Percentiles rank a stretch among this genome's conserved stretches.
Evolutionary conservation across 1,140 invertebrate genomes (phyloP).

Genomic region (Panulirus ornatus): DNA sequence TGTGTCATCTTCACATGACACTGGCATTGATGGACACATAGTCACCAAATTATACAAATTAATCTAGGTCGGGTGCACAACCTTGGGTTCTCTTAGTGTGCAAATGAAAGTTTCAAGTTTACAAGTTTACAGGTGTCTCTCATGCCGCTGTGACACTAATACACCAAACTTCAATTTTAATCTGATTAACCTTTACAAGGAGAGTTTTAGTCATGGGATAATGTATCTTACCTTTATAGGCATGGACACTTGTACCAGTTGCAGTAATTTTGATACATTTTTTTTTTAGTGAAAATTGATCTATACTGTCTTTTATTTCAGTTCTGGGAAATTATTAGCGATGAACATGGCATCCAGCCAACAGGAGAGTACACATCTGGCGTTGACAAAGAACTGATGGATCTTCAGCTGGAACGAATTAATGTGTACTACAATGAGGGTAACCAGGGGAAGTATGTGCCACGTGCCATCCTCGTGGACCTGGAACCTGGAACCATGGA

Average conservation of each 20-base stretch:
- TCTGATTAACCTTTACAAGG: neutral
- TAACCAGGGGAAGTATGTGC: conserved; percentile 66
- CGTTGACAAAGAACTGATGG: conserved; percentile 62
- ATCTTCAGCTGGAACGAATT: conserved; percentile 61
- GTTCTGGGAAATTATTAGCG: conserved; percentile 69
- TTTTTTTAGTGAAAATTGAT: no score
- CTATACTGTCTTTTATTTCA: neutral
- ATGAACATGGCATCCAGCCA: conserved; percentile 69
- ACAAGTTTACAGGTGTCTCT: no score
- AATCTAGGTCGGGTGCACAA: no score
- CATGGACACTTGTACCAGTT: no score
- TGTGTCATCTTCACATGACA: no score
- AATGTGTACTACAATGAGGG: conserved; percentile 67
- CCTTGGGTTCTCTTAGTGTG: no score
- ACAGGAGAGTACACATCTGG: conserved; percentile 54
- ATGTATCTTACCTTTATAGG: neutral
- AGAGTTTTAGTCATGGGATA: neutral
- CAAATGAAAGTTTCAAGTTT: no score
- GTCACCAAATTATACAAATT: no score
- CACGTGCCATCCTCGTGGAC: conserved; percentile 59
- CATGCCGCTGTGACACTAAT: neutral
- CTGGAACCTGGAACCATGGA: conserved; percentile 67
- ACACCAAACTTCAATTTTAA: neutral
- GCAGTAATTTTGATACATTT: no score
- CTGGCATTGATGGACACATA: no score